Evolutionary conservation across 2,113 vertebrate genomes (phyloP), one percentile per base, ranked within the genome.

Genomic region (Rhinolophus sinicus): DNA sequence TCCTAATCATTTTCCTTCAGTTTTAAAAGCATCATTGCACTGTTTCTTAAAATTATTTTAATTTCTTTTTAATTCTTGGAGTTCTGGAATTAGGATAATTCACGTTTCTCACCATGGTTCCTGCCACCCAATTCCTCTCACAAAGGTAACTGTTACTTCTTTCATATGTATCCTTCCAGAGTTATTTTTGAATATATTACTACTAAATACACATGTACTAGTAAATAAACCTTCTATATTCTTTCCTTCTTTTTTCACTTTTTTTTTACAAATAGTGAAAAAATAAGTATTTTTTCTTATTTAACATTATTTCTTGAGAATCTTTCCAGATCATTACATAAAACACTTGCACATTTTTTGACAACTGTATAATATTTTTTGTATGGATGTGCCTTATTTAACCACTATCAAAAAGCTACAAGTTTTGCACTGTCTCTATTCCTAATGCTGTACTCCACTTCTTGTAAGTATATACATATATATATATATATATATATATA

Each of bases 41-140:
- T 92, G 56, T 91, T 96, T 94, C 35, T 94, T 38, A 93, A 58
- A 97, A 33, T 91, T 91, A 77, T 72, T 94, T 95, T 88, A 84
- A 73, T 81, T 95, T 93, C 76, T n/a, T 90, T 90, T 91, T 73
- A 60, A 95, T 62, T 14, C 12, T 94, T 96, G 26, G 56, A 76
- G 24, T 94, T 95, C 60, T 95, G 83, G 90, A 85, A 62, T 95
- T 67, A 69, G 69, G 62, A 40, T 94, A 94, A 94, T 93, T 94
- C 12, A 58, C 38, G 16, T 65, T 38, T 93, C 67, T 91, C 38
- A 67, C 38, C 44, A 92, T 14, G n/a, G 35, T 89, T 95, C 67
- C 77, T 91, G 70, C 30, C 60, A 83, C 35, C 30, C 28, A 85
- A 35, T 94, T 97, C 40, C 50, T 95, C 21, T 91, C 72, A 47